A percentile compares a stretch with the other conserved stretches of the same genome.
Conservation (phyloP, 2,888 invertebrate species). For the Fragum fragum region DNA sequence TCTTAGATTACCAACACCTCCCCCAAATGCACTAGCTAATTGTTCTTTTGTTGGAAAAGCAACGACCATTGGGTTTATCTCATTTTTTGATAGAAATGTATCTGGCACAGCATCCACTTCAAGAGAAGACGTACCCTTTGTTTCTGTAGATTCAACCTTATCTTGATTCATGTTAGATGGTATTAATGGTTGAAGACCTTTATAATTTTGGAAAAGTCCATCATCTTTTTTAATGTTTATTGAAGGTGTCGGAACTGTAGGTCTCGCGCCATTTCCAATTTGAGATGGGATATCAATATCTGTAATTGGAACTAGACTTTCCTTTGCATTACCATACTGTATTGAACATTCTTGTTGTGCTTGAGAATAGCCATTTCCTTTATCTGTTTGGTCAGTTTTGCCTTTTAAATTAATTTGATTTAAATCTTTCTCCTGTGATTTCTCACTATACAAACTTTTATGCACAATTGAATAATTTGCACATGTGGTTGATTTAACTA, state of each 20-base stretch:
- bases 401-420: too few species aligned
- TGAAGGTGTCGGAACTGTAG: not conserved
- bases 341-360: not conserved
- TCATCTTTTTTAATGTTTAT: not conserved
- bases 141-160: not conserved
- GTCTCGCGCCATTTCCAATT: not conserved
- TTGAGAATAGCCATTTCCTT: not conserved
- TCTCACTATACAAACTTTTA: not conserved
- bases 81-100: not conserved
- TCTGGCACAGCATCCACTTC: not conserved
- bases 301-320: too few species aligned
- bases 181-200: not conserved
- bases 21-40: constrained; percentile 1
- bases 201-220: not conserved
- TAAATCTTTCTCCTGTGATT: too few species aligned
- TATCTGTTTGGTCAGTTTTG: too few species aligned
- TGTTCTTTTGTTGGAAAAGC: constrained; percentile 13
- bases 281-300: not conserved
- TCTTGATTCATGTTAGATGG: not conserved
- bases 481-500: not conserved
- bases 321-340: too few species aligned
- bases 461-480: not conserved
- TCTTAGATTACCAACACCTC: not conserved
- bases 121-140: not conserved
- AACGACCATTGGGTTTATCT: not conserved